phyloP scores from a whole-genome alignment of 2,797 vertebrate genomes.

The Onychomys leucogaster region DNA sequence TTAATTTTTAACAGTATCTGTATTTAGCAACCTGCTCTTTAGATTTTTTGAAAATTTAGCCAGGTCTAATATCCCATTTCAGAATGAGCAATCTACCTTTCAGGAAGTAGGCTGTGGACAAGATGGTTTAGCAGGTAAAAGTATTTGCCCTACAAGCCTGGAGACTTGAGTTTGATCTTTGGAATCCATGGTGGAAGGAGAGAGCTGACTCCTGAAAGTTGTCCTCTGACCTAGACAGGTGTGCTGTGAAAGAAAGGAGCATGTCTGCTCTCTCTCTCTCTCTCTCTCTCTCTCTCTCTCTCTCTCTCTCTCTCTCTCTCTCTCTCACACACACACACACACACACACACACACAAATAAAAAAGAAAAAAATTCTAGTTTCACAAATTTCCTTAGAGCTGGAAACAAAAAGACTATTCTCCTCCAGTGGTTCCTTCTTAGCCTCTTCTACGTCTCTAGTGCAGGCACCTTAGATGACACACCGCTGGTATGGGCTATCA shows the following conservation, averaged over 20 bases:
- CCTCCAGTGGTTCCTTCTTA: neutral
- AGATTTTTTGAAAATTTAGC: slow-evolving; percentile 55
- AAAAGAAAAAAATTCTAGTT: neutral
- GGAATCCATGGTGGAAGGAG: neutral
- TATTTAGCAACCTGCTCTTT: neutral
- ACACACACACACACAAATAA: neutral
- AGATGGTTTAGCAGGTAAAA: neutral
- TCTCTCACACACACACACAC: neutral
- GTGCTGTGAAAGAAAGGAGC: neutral
- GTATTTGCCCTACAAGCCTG: neutral
- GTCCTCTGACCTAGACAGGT: neutral
- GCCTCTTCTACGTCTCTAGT: neutral
- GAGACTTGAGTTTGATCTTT: neutral
- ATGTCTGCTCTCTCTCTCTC: neutral
- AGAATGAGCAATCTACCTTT: neutral
- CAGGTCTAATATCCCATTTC: neutral
- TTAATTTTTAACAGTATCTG: slow-evolving; percentile 52
- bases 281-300: no score
- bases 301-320: no score
- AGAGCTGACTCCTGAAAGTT: neutral
- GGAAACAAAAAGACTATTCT: slow-evolving; percentile 3
- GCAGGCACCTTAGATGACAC: neutral
- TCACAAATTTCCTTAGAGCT: slow-evolving; percentile 27
- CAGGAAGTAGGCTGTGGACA: neutral
- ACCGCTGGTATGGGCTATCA: neutral